A percentile compares a stretch with the other conserved stretches of the same genome.
phyloP scores from a whole-genome alignment of 1,140 invertebrate species.

The Ips typographus region DNA sequence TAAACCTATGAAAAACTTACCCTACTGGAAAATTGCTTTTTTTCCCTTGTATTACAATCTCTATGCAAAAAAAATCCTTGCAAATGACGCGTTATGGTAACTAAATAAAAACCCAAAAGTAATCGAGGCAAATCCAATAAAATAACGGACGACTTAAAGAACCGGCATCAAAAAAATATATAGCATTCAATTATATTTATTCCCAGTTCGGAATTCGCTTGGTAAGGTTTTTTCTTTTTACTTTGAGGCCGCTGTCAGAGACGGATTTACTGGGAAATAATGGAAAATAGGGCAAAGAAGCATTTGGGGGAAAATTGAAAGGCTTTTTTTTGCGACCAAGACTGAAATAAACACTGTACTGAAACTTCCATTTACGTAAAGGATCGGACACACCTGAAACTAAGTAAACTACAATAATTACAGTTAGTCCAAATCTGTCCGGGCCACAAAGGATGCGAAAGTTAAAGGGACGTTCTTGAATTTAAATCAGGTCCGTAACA shows the following conservation, averaged over 20 bases:
- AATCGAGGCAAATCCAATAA: no score
- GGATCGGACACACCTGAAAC: neutral
- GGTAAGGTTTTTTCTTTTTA: neutral
- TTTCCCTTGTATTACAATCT: no score
- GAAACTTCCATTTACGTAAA: neutral
- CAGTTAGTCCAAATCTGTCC: conserved; percentile 1
- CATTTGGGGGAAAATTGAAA: neutral
- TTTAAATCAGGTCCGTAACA: conserved; percentile 38
- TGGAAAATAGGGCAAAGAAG: neutral
- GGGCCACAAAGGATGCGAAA: conserved; percentile 9
- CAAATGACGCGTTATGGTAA: no score
- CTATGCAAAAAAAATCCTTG: no score
- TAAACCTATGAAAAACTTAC: no score
- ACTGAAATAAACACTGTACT: neutral
- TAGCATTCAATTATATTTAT: conserved; percentile 5
- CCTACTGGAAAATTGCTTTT: no score
- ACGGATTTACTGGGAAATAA: neutral
- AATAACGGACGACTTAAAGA: no score
- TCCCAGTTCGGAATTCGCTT: neutral
- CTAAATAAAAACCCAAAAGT: no score
- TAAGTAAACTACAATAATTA: neutral
- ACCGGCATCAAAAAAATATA: neutral
- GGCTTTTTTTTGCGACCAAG: neutral
- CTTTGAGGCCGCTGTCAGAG: conserved; percentile 1
- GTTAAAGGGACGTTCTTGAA: conserved; percentile 34